Conservation (phyloP, 2,888 invertebrate species). For the Gastracanthus pulcherrimus region DNA sequence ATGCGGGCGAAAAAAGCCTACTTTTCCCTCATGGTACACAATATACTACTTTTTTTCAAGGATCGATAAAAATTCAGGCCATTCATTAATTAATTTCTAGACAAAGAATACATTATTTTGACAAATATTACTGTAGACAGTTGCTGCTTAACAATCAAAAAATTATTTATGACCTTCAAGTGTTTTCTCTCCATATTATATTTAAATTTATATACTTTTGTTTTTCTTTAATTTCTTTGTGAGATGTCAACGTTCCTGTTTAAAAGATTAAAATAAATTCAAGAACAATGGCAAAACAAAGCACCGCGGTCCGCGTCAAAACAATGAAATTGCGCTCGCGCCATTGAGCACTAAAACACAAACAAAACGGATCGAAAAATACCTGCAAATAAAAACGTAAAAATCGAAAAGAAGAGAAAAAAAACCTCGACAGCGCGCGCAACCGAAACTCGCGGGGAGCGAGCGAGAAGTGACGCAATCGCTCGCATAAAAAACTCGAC, state of each 20-base stretch:
- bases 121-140: too few species aligned
- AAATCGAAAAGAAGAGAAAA: conserved; percentile 11
- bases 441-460: conserved; percentile 7
- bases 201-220: too few species aligned
- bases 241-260: background rate
- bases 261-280: background rate
- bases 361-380: conserved; percentile 14
- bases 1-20: too few species aligned
- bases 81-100: too few species aligned
- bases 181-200: too few species aligned
- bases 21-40: too few species aligned
- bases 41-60: too few species aligned
- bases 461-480: conserved; percentile 9
- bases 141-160: too few species aligned
- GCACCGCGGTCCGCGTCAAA: background rate
- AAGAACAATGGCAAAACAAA: background rate
- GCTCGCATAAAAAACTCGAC: conserved; percentile 20
- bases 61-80: too few species aligned
- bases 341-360: background rate
- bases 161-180: too few species aligned
- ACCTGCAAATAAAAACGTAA: background rate
- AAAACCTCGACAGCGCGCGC: conserved; percentile 6
- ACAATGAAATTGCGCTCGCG: conserved; percentile 5
- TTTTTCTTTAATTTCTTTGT: too few species aligned
- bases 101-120: too few species aligned